Evolutionary conservation across 2,797 vertebrate genomes (phyloP), one percentile per base, ranked within the genome.

Genomic region (Sebastes hubbsi): DNA sequence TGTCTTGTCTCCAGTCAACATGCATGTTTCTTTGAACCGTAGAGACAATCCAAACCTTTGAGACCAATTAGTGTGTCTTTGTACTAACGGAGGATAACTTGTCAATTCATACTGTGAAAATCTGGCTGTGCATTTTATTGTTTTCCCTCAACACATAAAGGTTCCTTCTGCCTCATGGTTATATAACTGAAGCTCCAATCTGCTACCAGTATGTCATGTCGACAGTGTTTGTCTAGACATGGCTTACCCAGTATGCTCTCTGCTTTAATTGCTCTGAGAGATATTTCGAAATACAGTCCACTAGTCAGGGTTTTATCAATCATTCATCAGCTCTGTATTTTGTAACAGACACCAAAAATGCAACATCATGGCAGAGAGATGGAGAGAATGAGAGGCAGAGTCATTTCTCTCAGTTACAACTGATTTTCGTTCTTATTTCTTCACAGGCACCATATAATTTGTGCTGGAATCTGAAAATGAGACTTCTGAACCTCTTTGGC

Each of bases 391-490:
- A 75, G 32, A 54, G 27, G 58, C n/a, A 60, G 59, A 38, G 72
- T 62, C 5, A 77, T 77, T 78, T 64, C 20, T 74, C 4, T 76
- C 9, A 27, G 4, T 24, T 65, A 14, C 12, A 52, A 16, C 5
- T 49, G 20, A 27, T 66, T 71, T 32, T 20, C 8, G 16, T 20
- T 49, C 8, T n/a, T 68, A 54, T 36, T 16, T 42, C 18, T 70
- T 79, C 30, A 29, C 59, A 75, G n/a, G 65, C 68, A 90, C 80
- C 60, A 63, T 88, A 82, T 88, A 9, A 89, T 92, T 88, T 89
- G 67, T 20, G 49, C 66, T 89, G 84, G 86, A 90, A 90, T 91
- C 80, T 91, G 68, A 82, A 88, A 90, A 88, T 85, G 83, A 75
- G 72, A 75, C 74, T 63, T 64, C 46, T 67, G 88, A 82, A 81